Evolutionary conservation across 2,888 invertebrate species (phyloP).

Genomic region (Brenthis ino): DNA sequence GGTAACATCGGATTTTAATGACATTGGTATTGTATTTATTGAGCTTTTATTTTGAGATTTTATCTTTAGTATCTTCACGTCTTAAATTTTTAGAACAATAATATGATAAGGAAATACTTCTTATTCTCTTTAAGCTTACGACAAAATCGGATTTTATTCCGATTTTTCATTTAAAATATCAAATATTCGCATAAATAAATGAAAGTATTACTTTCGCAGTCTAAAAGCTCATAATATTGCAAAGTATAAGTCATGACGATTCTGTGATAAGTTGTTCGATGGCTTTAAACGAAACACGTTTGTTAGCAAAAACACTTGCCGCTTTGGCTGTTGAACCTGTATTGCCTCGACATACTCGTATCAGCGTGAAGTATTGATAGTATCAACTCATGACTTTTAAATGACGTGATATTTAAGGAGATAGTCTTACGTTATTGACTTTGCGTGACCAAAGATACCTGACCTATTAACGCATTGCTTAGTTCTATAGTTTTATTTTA

Average conservation of each 20-base stretch:
- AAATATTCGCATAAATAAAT: too few relatives aligned
- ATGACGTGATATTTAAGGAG: not conserved
- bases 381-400: constrained; percentile 5
- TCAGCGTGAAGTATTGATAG: constrained; percentile 1
- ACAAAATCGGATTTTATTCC: too few relatives aligned
- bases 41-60: too few relatives aligned
- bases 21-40: too few relatives aligned
- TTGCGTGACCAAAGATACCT: too few relatives aligned
- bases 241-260: constrained; percentile 10
- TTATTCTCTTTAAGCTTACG: too few relatives aligned
- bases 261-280: constrained; percentile 20
- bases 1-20: not conserved
- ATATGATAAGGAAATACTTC: too few relatives aligned
- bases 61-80: not conserved
- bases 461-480: too few relatives aligned
- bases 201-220: not conserved
- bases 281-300: constrained; percentile 36
- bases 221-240: not conserved
- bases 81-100: too few relatives aligned
- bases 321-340: constrained; percentile 33
- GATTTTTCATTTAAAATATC: too few relatives aligned
- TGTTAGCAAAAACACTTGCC: constrained; percentile 34
- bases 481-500: too few relatives aligned
- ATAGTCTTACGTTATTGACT: too few relatives aligned
- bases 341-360: constrained; percentile 2